A percentile compares a stretch with the other conserved stretches of the same genome.
These are phyloP conservation scores for Trichopria drosophilae DNA, from an alignment of 2,888 invertebrate genomes.

Conservation along the genomic window DNA sequence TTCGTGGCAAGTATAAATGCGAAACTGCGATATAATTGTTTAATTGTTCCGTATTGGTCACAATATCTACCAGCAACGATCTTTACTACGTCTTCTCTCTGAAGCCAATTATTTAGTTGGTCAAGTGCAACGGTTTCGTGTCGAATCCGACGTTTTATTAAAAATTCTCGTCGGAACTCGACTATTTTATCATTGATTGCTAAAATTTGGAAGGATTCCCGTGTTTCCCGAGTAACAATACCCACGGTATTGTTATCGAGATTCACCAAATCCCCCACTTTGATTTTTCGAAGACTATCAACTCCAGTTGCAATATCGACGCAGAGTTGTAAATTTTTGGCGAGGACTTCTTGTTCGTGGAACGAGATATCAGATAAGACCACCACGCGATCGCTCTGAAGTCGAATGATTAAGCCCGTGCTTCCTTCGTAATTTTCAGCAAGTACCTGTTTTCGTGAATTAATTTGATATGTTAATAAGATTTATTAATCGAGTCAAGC, in stretches of 20 bases:
- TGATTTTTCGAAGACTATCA: constrained; percentile 66
- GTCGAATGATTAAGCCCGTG: constrained; percentile 65
- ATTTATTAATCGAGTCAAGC: too few relatives aligned
- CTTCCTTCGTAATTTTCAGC: constrained; percentile 66
- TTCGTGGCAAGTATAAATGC: constrained; percentile 65
- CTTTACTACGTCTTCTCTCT: constrained; percentile 64
- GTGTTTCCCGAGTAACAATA: constrained; percentile 65
- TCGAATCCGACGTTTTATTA: constrained; percentile 63
- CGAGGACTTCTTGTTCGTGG: constrained; percentile 63
- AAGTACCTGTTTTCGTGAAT: constrained; percentile 49
- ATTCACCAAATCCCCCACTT: constrained; percentile 66
- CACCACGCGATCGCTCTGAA: constrained; percentile 63
- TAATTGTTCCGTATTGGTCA: constrained; percentile 63
- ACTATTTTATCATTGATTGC: constrained; percentile 64
- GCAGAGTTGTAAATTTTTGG: constrained; percentile 64
- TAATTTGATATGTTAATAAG: too few relatives aligned
- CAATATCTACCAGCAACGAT: constrained; percentile 65
- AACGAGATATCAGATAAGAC: constrained; percentile 66
- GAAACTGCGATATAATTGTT: constrained; percentile 64
- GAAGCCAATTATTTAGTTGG: constrained; percentile 63
- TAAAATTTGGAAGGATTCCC: constrained; percentile 65
- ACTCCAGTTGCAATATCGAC: constrained; percentile 67
- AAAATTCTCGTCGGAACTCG: constrained; percentile 62
- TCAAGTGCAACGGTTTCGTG: constrained; percentile 63
- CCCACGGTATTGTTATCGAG: constrained; percentile 64